These are phyloP conservation scores for Rousettus madagascariensis DNA, from an alignment of 2,797 vertebrate genomes.

Conservation along the genomic window DNA sequence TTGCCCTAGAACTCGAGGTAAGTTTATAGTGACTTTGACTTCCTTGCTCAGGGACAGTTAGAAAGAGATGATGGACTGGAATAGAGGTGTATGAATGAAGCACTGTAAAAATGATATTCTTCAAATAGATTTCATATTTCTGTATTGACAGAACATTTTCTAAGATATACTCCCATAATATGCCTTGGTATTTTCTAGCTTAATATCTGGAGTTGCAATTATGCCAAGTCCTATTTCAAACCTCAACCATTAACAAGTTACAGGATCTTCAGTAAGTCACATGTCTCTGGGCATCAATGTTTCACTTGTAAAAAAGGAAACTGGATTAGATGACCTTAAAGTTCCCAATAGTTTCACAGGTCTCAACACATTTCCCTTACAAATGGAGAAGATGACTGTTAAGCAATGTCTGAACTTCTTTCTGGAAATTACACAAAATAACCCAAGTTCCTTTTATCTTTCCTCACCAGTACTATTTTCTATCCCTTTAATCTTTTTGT, in stretches of 20 bases:
- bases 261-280: not conserved
- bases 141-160: not conserved
- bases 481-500: conserved; percentile 73
- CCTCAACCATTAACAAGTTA: not conserved
- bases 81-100: not conserved
- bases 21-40: not conserved
- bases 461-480: conserved; percentile 53
- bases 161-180: not conserved
- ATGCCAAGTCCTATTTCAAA: not conserved
- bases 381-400: conserved; percentile 17
- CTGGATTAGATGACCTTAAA: not conserved
- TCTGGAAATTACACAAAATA: conserved; percentile 73
- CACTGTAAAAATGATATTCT: not conserved
- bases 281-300: not conserved
- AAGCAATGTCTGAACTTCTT: conserved; percentile 60
- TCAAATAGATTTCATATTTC: not conserved
- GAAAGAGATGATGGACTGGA: not conserved
- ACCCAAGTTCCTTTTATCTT: conserved; percentile 72
- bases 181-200: not conserved
- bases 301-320: not conserved
- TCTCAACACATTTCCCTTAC: conserved; percentile 22
- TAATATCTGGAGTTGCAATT: not conserved
- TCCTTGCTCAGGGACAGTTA: not conserved
- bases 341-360: not conserved
- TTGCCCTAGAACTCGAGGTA: not conserved